phyloP scores from a whole-genome alignment of 1,140 invertebrate species.

The Lepidurus apus region DNA sequence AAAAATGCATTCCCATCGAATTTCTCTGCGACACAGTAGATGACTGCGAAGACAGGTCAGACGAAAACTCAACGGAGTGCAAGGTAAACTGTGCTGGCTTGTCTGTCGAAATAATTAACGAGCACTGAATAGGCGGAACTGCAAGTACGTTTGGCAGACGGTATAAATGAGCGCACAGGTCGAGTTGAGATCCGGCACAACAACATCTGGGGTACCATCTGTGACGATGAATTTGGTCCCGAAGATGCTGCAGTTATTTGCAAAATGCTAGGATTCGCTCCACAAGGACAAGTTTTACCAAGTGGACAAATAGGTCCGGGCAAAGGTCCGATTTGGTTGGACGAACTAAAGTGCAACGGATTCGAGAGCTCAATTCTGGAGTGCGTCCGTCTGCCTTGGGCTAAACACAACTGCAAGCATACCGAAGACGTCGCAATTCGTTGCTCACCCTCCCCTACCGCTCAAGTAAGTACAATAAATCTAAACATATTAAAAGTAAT shows the following conservation, averaged over 20 bases:
- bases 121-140: slow-evolving; percentile 48
- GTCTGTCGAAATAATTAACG: too few species aligned
- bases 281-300: slow-evolving; percentile 45
- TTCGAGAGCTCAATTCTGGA: slow-evolving; percentile 58
- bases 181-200: slow-evolving; percentile 63
- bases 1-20: slow-evolving; percentile 56
- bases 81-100: slow-evolving; percentile 47
- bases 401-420: slow-evolving; percentile 64
- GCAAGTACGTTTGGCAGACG: slow-evolving; percentile 57
- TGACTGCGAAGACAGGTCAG: slow-evolving; percentile 64
- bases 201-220: slow-evolving; percentile 69
- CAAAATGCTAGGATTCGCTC: slow-evolving; percentile 55
- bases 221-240: slow-evolving; percentile 67
- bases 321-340: slow-evolving; percentile 65
- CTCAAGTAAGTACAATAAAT: slow-evolving; percentile 21
- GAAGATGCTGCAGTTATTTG: slow-evolving; percentile 60
- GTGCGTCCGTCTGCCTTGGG: slow-evolving; percentile 63
- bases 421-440: slow-evolving; percentile 67
- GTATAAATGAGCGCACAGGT: slow-evolving; percentile 52
- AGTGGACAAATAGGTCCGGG: slow-evolving; percentile 47
- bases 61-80: slow-evolving; percentile 57
- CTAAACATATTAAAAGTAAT: neutral
- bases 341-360: slow-evolving; percentile 61
- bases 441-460: slow-evolving; percentile 45
- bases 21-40: slow-evolving; percentile 63